Percentiles rank a stretch among this genome's conserved stretches.
phyloP scores from a whole-genome alignment of 53 echinoderm and acorn worm species.

The Temnopleurus reevesii region DNA sequence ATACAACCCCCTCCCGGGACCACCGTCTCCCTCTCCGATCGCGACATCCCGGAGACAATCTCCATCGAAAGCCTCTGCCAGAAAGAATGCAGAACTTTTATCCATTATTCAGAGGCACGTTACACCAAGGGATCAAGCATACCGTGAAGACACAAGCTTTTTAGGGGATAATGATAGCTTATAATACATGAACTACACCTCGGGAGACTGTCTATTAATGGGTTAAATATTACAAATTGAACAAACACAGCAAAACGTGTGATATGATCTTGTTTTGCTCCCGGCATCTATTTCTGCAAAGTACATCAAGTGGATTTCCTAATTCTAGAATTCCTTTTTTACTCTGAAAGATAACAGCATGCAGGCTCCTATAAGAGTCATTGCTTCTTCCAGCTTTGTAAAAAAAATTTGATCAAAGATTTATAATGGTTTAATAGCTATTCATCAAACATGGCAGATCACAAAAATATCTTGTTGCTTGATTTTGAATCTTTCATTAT shows the following conservation, averaged over 20 bases:
- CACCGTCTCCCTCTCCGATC: neutral
- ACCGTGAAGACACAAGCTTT: neutral
- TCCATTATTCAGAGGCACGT: neutral
- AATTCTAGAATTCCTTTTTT: too few relatives aligned
- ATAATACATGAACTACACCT: neutral
- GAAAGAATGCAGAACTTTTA: neutral
- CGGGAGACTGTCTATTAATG: neutral
- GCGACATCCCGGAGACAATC: neutral
- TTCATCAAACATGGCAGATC: too few relatives aligned
- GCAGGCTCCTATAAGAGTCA: too few relatives aligned
- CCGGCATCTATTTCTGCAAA: too few relatives aligned
- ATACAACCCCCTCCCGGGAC: neutral
- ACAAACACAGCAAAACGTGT: neutral
- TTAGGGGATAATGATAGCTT: neutral
- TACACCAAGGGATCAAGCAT: neutral
- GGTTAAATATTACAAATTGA: slow-evolving; percentile 9
- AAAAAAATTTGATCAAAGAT: too few relatives aligned
- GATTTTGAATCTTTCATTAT: too few relatives aligned
- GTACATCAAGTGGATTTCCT: too few relatives aligned
- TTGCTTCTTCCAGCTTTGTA: too few relatives aligned
- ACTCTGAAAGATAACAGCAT: too few relatives aligned
- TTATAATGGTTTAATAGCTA: too few relatives aligned
- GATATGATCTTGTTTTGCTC: neutral
- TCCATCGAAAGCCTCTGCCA: neutral
- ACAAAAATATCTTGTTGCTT: too few relatives aligned